Base-by-base conservation (phyloP, 2,113 vertebrate species). In the Loxodonta africana region DNA sequence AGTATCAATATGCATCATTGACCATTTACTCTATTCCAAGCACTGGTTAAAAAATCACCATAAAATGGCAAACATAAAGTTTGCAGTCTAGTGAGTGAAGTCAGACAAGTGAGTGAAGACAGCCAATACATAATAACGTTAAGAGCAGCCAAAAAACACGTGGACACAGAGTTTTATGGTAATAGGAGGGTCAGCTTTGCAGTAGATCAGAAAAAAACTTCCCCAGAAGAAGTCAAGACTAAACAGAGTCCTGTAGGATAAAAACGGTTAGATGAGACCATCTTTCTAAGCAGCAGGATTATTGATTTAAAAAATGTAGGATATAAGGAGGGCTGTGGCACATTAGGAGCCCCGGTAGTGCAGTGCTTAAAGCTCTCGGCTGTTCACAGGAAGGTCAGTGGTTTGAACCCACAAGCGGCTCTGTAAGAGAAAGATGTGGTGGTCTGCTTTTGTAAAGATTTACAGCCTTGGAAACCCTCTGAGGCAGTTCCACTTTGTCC, bases 21-120 rank as follows among this genome's bases (percentile, higher is more conserved):
- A 8, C 4, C 0, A 51, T n/a, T 65, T 73, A 69, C 1, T 90
- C 8, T 81, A 80, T 71, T 86, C n/a, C 57, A 86, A 86, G 8
- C 1, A 76, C 76, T 57, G 73, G 21, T 88, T 90, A n/a, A 53
- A 83, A 88, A n/a, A 28, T 21, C 37, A 71, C 25, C 8, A 85
- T 60, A 80, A 73, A 57, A 62, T 77, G 15, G 3, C 57, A 2
- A 90, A 78, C 12, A 37, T 37, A 37, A 20, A 80, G 7, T 83
- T 93, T 95, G 92, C 69, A 91, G 33, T 69, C 25, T 83, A 77
- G n/a, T 84, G 10, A 88, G 41, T 89, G 23, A 95, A 86, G 8
- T 95, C 8, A 80, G 26, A 83, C 17, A 80, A 92, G 46, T 48
- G 48, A 48, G 48, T 48, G 48, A 48, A 48, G 48, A 48, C 48